These are phyloP conservation scores for Perca fluviatilis DNA, from an alignment of 2,113 vertebrate species.

Conservation along the genomic window DNA sequence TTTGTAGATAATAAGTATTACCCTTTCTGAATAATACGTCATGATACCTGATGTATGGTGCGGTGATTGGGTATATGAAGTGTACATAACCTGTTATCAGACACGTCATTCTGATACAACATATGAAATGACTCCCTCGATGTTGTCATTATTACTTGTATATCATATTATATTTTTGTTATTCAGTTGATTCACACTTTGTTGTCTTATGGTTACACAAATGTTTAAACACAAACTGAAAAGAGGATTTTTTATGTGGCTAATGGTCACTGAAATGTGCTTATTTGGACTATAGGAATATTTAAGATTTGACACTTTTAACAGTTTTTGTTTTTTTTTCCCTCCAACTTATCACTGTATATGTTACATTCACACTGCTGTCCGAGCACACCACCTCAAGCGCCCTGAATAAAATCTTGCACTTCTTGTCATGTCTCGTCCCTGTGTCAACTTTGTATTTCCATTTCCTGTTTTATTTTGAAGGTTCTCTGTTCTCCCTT, in stretches of 20 bases:
- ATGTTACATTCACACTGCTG: neutral
- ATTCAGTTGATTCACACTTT: neutral
- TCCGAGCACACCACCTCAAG: constrained; percentile 20
- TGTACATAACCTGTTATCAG: neutral
- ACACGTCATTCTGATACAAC: neutral
- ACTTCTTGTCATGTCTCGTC: neutral
- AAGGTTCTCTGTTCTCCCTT: no score
- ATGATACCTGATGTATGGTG: constrained; percentile 2
- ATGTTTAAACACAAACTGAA: constrained; percentile 11
- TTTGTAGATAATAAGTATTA: constrained; percentile 3
- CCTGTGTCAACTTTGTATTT: no score
- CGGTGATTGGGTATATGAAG: neutral
- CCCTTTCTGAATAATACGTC: neutral
- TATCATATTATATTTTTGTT: constrained; percentile 31
- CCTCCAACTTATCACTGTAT: neutral
- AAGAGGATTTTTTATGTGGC: neutral
- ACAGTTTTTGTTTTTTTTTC: constrained; percentile 11
- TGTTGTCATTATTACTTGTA: constrained; percentile 1
- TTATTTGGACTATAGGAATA: neutral
- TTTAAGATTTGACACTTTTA: neutral
- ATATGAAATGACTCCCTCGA: neutral
- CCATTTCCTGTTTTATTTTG: no score
- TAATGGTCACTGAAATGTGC: constrained; percentile 17
- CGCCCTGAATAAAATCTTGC: constrained; percentile 46
- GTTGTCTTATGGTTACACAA: neutral